A percentile compares a stretch with the other conserved stretches of the same genome.
phyloP scores from a whole-genome alignment of 1,140 invertebrate genomes.

The Lasaia peninsularis region DNA sequence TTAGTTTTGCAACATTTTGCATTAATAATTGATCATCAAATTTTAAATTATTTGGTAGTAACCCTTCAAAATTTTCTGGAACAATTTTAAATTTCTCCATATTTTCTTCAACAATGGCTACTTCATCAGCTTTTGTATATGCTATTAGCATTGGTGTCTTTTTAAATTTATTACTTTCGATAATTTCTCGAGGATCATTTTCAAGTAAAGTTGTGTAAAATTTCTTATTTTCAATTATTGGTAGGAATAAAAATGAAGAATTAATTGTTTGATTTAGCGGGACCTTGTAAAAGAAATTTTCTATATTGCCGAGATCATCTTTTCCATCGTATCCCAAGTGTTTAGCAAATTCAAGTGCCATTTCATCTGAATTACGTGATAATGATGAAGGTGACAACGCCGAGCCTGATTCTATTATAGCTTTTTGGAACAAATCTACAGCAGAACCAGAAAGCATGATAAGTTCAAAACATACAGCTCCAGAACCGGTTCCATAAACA shows the following conservation, averaged over 20 bases:
- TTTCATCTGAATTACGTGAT: constrained; percentile 34
- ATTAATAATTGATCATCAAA: constrained; percentile 35
- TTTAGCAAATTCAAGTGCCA: constrained; percentile 32
- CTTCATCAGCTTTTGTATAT: constrained; percentile 47
- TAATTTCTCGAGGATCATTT: constrained; percentile 38
- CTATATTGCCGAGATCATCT: constrained; percentile 21
- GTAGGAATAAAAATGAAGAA: constrained; percentile 37
- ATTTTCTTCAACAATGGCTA: constrained; percentile 28
- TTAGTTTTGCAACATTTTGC: constrained; percentile 37
- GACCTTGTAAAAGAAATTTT: constrained; percentile 36
- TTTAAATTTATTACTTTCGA: constrained; percentile 24
- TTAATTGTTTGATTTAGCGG: constrained; percentile 28
- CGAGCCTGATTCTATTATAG: constrained; percentile 57
- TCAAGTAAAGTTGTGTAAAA: constrained; percentile 36
- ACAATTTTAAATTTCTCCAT: constrained; percentile 29
- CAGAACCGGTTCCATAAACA: constrained; percentile 83
- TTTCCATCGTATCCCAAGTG: constrained; percentile 38
- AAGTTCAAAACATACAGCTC: constrained; percentile 55
- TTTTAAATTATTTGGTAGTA: constrained; percentile 51
- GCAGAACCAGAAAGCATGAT: constrained; percentile 44
- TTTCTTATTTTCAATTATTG: constrained; percentile 44
- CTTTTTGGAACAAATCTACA: constrained; percentile 43
- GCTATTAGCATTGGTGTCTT: constrained; percentile 28
- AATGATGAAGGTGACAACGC: constrained; percentile 48
- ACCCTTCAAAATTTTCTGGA: constrained; percentile 38